Base-by-base conservation (phyloP, 2,888 invertebrate genomes). In the Ormyrus thymus region DNA sequence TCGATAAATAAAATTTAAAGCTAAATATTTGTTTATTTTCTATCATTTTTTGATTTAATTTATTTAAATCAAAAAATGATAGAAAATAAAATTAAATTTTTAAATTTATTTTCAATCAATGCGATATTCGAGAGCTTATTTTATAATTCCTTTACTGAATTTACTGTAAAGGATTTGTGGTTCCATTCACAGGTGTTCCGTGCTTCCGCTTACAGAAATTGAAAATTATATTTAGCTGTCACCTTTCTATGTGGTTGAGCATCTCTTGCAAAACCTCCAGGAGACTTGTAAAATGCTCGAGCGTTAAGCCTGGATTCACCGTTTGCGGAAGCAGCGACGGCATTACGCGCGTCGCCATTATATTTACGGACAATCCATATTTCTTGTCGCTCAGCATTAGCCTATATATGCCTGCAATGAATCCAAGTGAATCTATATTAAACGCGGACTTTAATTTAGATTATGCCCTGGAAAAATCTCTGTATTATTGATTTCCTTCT, bases 271-370 rank as follows among this genome's bases (percentile, higher is more conserved):
- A 92, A 65, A 97, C 95, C 89, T 95, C 95, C 82, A 96, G 92
- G 50, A 97, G 92, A 83, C 93, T 92, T 76, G 94, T 94, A 88
- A 96, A 97, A 90, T 97, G 95, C 83, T 96, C 96, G 86, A 97
- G 91, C 89, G 94, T 95, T 81, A 97, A 92, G 59, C 94, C 93
- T 11, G 97, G 96, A 91, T 97, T 98, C 78, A 98, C 95, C 0
- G 97, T 96, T 89, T 97, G 97, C 29, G 98, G 98, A 78, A 97
- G 94, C 73, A 98, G 92, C 11, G 96, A 94, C 7, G 98, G 98
- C 93, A 98, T 95, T 86, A 98, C 97, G 88, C 96, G 94, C 10
- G 96, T 97, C 7, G 98, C 98, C 94, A 98, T 96, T 85, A 97
- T 92, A 88, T 95, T 97, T 66, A 97, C 95, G 5, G 96, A 96